These are phyloP conservation scores for Steatocranus sp. DNA, from an alignment of 2,797 vertebrate species.

Conservation along the genomic window DNA sequence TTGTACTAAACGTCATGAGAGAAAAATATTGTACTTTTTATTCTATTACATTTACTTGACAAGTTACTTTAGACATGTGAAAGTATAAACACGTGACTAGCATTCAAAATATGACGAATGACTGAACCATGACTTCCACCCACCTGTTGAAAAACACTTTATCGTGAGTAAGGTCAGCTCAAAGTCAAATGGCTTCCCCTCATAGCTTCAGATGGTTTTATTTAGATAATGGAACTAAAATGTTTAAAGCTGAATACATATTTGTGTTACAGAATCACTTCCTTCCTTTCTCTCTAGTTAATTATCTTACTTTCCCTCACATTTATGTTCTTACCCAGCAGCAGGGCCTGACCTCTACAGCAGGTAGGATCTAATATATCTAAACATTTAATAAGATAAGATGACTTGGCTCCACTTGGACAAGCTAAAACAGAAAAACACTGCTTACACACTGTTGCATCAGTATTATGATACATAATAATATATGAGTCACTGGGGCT, in stretches of 20 bases:
- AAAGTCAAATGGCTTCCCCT: neutral
- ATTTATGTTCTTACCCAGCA: neutral
- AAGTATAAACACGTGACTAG: neutral
- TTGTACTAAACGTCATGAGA: fast-evolving
- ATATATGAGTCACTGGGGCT: neutral
- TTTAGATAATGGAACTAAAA: neutral
- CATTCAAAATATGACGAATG: neutral
- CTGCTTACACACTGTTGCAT: neutral
- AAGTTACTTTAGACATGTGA: neutral
- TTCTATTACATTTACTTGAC: neutral
- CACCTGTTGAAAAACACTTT: neutral
- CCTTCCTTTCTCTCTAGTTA: neutral
- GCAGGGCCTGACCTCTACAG: neutral
- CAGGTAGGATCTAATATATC: neutral
- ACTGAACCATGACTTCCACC: neutral
- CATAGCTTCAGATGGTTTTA: neutral
- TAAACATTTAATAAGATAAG: neutral
- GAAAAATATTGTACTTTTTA: neutral
- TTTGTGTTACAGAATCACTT: neutral
- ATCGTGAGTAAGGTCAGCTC: neutral
- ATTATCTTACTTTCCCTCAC: neutral
- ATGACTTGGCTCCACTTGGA: neutral
- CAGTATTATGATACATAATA: neutral
- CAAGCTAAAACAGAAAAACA: neutral
- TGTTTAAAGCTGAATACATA: neutral